A percentile compares a stretch with the other conserved stretches of the same genome.
phyloP scores from a whole-genome alignment of 1,140 invertebrate genomes.

The Lepidurus packardi region DNA sequence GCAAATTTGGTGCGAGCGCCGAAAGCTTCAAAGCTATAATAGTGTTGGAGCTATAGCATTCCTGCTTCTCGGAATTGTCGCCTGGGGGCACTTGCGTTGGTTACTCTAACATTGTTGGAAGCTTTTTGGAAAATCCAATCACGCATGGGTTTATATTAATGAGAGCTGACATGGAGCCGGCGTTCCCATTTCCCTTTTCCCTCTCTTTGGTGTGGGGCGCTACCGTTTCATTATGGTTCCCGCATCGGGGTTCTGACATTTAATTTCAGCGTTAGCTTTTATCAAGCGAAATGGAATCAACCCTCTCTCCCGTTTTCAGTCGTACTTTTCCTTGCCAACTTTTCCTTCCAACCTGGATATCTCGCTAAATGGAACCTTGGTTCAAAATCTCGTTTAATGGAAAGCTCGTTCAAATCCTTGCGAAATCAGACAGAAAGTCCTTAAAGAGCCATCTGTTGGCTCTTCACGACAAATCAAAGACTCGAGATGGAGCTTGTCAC shows the following conservation, averaged over 20 bases:
- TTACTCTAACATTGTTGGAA: neutral
- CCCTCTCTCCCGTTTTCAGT: neutral
- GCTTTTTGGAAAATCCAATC: conserved; percentile 8
- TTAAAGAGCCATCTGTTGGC: too few species aligned
- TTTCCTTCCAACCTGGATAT: neutral
- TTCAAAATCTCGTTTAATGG: too few species aligned
- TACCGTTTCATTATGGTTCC: neutral
- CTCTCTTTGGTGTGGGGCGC: neutral
- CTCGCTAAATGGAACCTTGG: neutral
- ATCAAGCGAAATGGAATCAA: neutral
- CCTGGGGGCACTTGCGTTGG: neutral
- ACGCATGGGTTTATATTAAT: neutral
- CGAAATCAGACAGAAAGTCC: too few species aligned
- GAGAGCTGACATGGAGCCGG: neutral
- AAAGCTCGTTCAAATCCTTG: too few species aligned
- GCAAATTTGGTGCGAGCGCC: neutral
- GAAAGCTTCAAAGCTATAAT: neutral
- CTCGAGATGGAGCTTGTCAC: neutral
- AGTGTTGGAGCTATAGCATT: too few species aligned
- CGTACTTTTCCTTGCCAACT: neutral
- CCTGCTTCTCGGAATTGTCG: too few species aligned
- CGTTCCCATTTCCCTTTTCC: neutral
- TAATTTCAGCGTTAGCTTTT: conserved; percentile 16
- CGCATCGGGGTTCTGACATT: neutral
- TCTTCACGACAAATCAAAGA: neutral